Percentiles rank a stretch among this genome's conserved stretches.
phyloP scores from a whole-genome alignment of 2,888 invertebrate species.

The Volucella bombylans region DNA sequence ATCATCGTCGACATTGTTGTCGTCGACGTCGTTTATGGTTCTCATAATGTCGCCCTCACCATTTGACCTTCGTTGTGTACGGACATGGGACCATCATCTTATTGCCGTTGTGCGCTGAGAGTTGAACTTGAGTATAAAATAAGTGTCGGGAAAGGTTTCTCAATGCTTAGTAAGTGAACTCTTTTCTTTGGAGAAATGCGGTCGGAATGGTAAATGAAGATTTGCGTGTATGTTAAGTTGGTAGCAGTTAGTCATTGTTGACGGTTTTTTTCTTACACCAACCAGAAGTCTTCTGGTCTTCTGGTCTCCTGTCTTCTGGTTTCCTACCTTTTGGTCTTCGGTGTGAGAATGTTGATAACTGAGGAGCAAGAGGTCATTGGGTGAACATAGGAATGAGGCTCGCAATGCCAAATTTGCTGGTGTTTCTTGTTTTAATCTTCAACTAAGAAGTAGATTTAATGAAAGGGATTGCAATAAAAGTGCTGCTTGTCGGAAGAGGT shows the following conservation, averaged over 20 bases:
- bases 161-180: conserved; percentile 57
- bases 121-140: conserved; percentile 41
- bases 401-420: conserved; percentile 27
- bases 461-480: not conserved
- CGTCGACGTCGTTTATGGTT: conserved; percentile 50
- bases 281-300: no score
- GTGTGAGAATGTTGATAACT: conserved; percentile 40
- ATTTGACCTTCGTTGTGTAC: conserved; percentile 66
- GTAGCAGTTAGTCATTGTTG: conserved; percentile 41
- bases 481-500: no score
- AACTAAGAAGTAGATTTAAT: not conserved
- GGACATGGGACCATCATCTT: conserved; percentile 49
- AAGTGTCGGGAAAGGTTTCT: conserved; percentile 45
- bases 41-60: conserved; percentile 73
- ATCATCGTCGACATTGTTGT: conserved; percentile 23
- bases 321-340: not conserved
- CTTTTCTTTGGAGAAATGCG: conserved; percentile 41
- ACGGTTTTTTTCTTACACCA: not conserved
- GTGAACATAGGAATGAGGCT: conserved; percentile 57
- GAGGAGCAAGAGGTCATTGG: conserved; percentile 54
- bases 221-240: conserved; percentile 38
- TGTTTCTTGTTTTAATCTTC: conserved; percentile 15
- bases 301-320: not conserved
- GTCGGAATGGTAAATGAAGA: conserved; percentile 41
- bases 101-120: conserved; percentile 44